Percentiles rank a stretch among this genome's conserved stretches.
Conservation (phyloP, 2,113 vertebrate species). For the human (Homo sapiens) region GRCh38 chr3:119786501-119787000, state of each 20-base stretch:
- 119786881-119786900: neutral
- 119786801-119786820: neutral
- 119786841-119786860: neutral
- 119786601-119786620: neutral
- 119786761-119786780: neutral
- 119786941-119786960: neutral
- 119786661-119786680: neutral
- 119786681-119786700: slow-evolving; percentile 3
- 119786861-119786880: neutral
- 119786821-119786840: neutral
- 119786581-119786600: neutral
- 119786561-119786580: neutral
- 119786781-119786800: neutral
- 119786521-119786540: neutral
- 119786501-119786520: neutral
- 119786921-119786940: slow-evolving; percentile 9
- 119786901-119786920: neutral
- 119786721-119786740: slow-evolving; percentile 43
- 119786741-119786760: neutral
- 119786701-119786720: neutral
- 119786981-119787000: neutral
- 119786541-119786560: neutral
- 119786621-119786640: slow-evolving; percentile 40
- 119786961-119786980: neutral
- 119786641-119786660: neutral